phyloP scores from a whole-genome alignment of 2,888 invertebrate species.

The Trissolcus brochymenae region DNA sequence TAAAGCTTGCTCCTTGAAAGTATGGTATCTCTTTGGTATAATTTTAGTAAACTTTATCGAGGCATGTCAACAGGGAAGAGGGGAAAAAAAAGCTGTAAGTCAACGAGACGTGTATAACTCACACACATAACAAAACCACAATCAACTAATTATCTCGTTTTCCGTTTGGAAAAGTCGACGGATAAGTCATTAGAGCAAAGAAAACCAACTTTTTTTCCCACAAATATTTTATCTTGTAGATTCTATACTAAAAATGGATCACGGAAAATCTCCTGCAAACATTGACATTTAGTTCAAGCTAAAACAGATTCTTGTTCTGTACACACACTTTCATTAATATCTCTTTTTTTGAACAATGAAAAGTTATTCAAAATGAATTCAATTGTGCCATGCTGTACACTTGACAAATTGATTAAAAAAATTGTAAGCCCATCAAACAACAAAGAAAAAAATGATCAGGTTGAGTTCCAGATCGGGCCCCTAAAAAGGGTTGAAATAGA shows the following conservation, averaged over 20 bases:
- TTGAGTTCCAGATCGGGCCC: background rate
- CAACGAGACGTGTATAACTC: background rate
- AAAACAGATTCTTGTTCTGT: too few species aligned
- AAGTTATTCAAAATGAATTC: background rate
- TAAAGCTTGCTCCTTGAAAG: too few species aligned
- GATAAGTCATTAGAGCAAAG: conserved; percentile 10
- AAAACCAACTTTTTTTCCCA: too few species aligned
- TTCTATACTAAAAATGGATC: too few species aligned
- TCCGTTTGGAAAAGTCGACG: conserved; percentile 25
- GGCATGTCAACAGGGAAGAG: too few species aligned
- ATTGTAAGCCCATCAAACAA: background rate
- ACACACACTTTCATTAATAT: background rate
- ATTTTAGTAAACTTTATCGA: too few species aligned
- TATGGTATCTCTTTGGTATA: too few species aligned
- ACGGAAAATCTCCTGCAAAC: conserved; percentile 6
- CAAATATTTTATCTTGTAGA: too few species aligned
- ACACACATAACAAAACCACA: background rate
- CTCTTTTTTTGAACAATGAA: background rate
- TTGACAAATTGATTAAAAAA: background rate
- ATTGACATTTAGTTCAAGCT: too few species aligned
- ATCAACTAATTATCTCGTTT: conserved; percentile 23
- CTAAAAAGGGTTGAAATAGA: conserved; percentile 25
- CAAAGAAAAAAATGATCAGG: conserved; percentile 16
- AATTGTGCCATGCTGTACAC: background rate
- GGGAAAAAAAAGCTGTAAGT: conserved; percentile 11